Conservation (phyloP, 1,140 invertebrate species). For the Leptinotarsa lineolata region DNA sequence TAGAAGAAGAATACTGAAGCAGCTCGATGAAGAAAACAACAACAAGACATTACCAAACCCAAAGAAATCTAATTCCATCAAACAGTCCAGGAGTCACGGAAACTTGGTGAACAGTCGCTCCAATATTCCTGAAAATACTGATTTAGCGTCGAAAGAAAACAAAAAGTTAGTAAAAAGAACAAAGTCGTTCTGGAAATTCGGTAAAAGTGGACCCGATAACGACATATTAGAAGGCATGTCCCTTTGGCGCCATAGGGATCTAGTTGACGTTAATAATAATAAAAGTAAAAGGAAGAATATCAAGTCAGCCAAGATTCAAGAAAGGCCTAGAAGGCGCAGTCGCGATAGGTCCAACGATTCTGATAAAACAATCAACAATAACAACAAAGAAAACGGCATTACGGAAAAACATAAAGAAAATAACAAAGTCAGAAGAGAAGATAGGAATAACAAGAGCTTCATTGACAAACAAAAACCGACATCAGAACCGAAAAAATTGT, state of each 20-base stretch:
- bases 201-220: constrained; percentile 68
- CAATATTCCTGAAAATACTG: constrained; percentile 55
- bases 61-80: constrained; percentile 37
- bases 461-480: constrained; percentile 49
- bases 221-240: constrained; percentile 83
- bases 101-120: constrained; percentile 61
- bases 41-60: constrained; percentile 62
- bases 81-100: constrained; percentile 57
- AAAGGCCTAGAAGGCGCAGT: constrained; percentile 34
- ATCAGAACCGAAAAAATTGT: constrained; percentile 51
- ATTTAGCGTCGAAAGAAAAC: constrained; percentile 59
- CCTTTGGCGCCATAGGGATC: constrained; percentile 80
- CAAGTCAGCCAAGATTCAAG: constrained; percentile 38
- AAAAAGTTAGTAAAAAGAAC: constrained; percentile 72
- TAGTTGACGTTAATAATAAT: constrained; percentile 69
- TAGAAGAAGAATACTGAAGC: constrained; percentile 34
- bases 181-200: constrained; percentile 84
- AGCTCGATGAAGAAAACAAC: constrained; percentile 60
- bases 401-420: constrained; percentile 26
- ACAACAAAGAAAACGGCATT: constrained; percentile 33
- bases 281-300: constrained; percentile 50
- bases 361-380: constrained; percentile 50
- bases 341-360: constrained; percentile 54
- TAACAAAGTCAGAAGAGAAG: background rate
- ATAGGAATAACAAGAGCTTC: constrained; percentile 44